Evolutionary conservation across 2,888 invertebrate genomes (phyloP).

Genomic region (Thereva nobilitata): DNA sequence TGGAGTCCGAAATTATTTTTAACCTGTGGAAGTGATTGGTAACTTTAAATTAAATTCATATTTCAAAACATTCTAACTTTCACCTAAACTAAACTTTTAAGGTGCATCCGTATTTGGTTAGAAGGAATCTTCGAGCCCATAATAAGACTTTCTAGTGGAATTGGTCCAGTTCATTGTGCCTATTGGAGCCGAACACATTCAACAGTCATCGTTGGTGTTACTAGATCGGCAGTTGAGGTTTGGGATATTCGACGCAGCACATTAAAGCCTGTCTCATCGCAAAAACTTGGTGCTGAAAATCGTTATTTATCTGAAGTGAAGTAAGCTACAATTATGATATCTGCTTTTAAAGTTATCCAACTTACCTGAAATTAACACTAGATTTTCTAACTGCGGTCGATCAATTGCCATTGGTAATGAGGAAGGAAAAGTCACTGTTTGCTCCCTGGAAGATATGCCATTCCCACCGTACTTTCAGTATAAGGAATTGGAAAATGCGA

Average conservation of each 20-base stretch:
- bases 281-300: slow-evolving; percentile 47
- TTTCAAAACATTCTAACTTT: background rate
- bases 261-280: slow-evolving; percentile 63
- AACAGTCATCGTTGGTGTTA: slow-evolving; percentile 71
- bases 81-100: slow-evolving; percentile 39
- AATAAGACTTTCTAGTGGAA: slow-evolving; percentile 60
- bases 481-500: slow-evolving; percentile 66
- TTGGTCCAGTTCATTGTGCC: slow-evolving; percentile 63
- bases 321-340: slow-evolving; percentile 48
- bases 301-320: slow-evolving; percentile 21
- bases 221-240: slow-evolving; percentile 68
- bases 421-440: slow-evolving; percentile 68
- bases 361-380: slow-evolving; percentile 41
- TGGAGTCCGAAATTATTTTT: slow-evolving; percentile 71
- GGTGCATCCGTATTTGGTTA: slow-evolving; percentile 73
- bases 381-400: slow-evolving; percentile 70
- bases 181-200: slow-evolving; percentile 77
- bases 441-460: slow-evolving; percentile 75
- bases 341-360: background rate
- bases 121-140: slow-evolving; percentile 69
- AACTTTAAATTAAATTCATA: slow-evolving; percentile 21
- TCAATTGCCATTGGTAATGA: slow-evolving; percentile 72
- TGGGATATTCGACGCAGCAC: slow-evolving; percentile 80
- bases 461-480: slow-evolving; percentile 72
- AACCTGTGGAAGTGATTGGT: slow-evolving; percentile 79